A percentile compares a stretch with the other conserved stretches of the same genome.
Evolutionary conservation across 1,140 invertebrate genomes (phyloP).

Genomic region (Drosophila ohnishii): DNA sequence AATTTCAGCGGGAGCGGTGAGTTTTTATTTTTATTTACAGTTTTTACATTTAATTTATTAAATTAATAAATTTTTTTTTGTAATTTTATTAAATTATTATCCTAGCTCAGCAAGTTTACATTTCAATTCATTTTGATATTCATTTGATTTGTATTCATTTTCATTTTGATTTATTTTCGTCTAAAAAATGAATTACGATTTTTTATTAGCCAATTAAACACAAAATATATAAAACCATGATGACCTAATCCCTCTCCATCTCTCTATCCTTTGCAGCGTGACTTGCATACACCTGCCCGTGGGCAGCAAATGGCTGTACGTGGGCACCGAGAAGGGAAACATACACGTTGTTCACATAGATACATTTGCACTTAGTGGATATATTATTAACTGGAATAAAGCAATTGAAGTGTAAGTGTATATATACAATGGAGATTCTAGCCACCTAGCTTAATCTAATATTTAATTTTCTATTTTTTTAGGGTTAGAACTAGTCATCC

Average conservation of each 20-base stretch:
- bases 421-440: background rate
- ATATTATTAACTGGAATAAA: conserved; percentile 99
- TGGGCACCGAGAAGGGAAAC: conserved; percentile 98
- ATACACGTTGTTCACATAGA: conserved; percentile 98
- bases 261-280: conserved; percentile 87
- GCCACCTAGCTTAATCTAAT: background rate
- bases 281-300: conserved; percentile 96
- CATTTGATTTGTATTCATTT: too few relatives aligned
- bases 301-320: conserved; percentile 99
- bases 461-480: conserved; percentile 21
- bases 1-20: conserved; percentile 98
- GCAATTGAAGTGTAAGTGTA: conserved; percentile 99
- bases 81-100: too few relatives aligned
- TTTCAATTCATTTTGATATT: too few relatives aligned
- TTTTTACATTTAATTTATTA: too few relatives aligned
- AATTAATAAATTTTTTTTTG: too few relatives aligned
- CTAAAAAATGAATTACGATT: background rate
- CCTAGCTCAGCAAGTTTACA: too few relatives aligned
- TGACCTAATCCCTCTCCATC: conserved; percentile 22
- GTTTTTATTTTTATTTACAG: conserved; percentile 44
- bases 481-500: conserved; percentile 97
- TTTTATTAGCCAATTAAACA: background rate
- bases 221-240: background rate
- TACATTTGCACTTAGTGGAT: conserved; percentile 97
- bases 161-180: too few relatives aligned